Conservation (phyloP, 92 coral and sea anemone species). For the Pocillopora grandis region DNA sequence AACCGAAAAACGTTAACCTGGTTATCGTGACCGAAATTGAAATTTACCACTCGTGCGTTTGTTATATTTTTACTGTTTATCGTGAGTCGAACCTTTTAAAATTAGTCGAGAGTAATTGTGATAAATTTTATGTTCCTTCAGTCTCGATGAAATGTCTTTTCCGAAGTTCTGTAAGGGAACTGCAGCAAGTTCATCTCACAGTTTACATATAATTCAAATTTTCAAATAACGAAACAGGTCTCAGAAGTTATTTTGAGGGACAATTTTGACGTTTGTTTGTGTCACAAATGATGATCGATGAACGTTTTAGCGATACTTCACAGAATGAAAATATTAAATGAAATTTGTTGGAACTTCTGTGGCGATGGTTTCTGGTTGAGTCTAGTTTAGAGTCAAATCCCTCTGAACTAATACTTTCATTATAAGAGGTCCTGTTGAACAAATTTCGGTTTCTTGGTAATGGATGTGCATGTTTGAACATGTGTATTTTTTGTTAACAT, state of each 20-base stretch:
- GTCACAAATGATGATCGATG: background rate
- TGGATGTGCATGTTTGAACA: background rate
- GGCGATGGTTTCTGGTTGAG: too few relatives aligned
- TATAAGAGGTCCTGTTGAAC: background rate
- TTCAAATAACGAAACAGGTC: background rate
- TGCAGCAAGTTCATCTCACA: too few relatives aligned
- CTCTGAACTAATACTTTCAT: too few relatives aligned
- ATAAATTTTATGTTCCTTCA: too few relatives aligned
- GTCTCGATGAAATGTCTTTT: too few relatives aligned
- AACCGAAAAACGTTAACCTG: background rate
- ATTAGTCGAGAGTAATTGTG: too few relatives aligned
- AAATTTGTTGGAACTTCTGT: background rate
- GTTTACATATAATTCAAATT: too few relatives aligned
- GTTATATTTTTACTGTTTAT: background rate
- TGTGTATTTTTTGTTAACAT: background rate
- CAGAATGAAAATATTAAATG: background rate
- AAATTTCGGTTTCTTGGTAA: background rate
- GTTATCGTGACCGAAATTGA: slow-evolving; percentile 27
- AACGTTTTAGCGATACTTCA: background rate
- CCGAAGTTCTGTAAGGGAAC: too few relatives aligned
- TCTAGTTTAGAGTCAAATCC: too few relatives aligned
- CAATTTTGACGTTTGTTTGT: background rate
- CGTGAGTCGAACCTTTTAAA: too few relatives aligned
- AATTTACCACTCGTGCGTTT: background rate
- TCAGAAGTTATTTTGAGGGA: background rate